These are phyloP conservation scores for Cenopis cana DNA, from an alignment of 2,888 invertebrate genomes.

Conservation along the genomic window DNA sequence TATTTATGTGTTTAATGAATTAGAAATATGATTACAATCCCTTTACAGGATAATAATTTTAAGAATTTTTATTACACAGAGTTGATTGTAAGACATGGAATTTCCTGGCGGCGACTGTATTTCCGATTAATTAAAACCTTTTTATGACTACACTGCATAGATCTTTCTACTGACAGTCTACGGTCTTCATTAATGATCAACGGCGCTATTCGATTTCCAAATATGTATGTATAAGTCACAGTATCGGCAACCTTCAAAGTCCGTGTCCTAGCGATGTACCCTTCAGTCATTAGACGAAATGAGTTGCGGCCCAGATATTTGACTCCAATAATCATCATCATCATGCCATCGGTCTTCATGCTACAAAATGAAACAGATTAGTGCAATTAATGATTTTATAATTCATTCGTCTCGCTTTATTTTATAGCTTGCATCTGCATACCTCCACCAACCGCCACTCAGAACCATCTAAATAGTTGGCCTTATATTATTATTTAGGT, in stretches of 20 bases:
- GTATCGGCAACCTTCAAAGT: background rate
- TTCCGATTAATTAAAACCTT: background rate
- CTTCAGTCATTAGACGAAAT: background rate
- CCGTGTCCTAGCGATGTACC: background rate
- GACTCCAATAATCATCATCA: background rate
- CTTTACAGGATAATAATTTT: background rate
- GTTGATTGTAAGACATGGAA: background rate
- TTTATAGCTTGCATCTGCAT: too few relatives aligned
- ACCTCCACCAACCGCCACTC: too few relatives aligned
- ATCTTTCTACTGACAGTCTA: background rate
- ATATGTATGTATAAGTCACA: background rate
- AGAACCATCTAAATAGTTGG: too few relatives aligned
- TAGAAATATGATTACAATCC: background rate
- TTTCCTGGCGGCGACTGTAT: background rate
- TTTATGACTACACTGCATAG: background rate
- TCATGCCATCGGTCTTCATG: too few relatives aligned
- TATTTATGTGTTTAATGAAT: background rate
- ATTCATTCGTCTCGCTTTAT: too few relatives aligned
- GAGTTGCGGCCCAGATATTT: background rate
- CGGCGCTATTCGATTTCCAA: background rate
- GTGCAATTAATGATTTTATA: too few relatives aligned
- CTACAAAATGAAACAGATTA: too few relatives aligned
- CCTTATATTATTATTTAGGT: too few relatives aligned
- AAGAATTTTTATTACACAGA: background rate
- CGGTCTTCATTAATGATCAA: background rate